These are phyloP conservation scores for Drosophila sulfurigaster DNA, from an alignment of 1,140 invertebrate genomes.

Conservation along the genomic window DNA sequence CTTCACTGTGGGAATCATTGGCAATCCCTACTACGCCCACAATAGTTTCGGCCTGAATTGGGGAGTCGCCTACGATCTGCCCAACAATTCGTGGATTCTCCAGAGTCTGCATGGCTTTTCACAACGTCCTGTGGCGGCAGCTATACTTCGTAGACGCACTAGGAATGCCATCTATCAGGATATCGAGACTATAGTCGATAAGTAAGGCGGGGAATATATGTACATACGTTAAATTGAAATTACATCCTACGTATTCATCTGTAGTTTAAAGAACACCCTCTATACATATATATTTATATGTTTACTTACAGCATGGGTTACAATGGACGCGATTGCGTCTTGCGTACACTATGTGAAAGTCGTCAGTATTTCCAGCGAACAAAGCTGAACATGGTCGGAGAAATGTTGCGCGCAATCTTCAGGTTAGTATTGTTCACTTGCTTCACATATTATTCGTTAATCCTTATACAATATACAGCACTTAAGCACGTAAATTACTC, in stretches of 20 bases:
- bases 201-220: constrained; percentile 84
- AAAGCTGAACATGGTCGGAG: constrained; percentile 85
- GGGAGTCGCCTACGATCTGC: constrained; percentile 91
- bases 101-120: constrained; percentile 84
- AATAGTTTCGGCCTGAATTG: constrained; percentile 87
- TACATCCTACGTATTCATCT: neutral
- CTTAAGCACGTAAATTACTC: too few species aligned
- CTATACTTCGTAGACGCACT: constrained; percentile 86
- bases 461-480: too few species aligned
- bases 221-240: neutral
- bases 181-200: constrained; percentile 86
- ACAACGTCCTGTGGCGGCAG: constrained; percentile 84
- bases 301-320: constrained; percentile 78
- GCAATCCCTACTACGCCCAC: constrained; percentile 75
- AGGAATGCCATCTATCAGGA: constrained; percentile 86
- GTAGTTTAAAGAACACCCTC: neutral
- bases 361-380: constrained; percentile 87
- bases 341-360: constrained; percentile 91
- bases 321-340: constrained; percentile 88
- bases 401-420: constrained; percentile 76
- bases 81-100: constrained; percentile 88
- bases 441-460: too few species aligned
- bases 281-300: neutral
- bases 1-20: constrained; percentile 81
- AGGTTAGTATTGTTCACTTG: constrained; percentile 47